Evolutionary conservation across 2,888 invertebrate genomes (phyloP).

Genomic region (Acanthacorydalis orientalis): DNA sequence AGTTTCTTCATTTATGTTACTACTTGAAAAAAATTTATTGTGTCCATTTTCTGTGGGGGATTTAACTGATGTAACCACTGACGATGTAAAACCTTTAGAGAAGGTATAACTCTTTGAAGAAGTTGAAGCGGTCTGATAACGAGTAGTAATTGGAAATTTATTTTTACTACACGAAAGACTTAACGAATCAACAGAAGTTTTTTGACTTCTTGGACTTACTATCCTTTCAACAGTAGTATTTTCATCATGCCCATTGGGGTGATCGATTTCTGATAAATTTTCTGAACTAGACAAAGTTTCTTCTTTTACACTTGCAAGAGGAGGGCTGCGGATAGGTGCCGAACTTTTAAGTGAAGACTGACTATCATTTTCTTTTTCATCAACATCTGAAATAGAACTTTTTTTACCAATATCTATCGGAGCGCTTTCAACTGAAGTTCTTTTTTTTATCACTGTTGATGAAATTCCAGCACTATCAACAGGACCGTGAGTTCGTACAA

Average conservation of each 20-base stretch:
- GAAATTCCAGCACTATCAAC: slow-evolving; percentile 4
- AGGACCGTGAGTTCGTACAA: slow-evolving; percentile 5
- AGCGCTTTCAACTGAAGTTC: slow-evolving; percentile 9
- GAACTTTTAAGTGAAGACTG: slow-evolving; percentile 11
- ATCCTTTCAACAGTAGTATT: slow-evolving; percentile 8
- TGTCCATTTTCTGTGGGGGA: neutral
- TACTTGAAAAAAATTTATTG: too few relatives aligned
- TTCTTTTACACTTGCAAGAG: slow-evolving; percentile 29
- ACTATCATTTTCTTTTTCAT: slow-evolving; percentile 10
- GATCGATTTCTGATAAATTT: slow-evolving; percentile 17
- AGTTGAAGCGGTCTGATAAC: slow-evolving; percentile 11
- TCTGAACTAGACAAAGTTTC: slow-evolving; percentile 24
- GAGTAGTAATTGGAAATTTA: slow-evolving; percentile 37
- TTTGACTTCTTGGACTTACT: slow-evolving; percentile 8
- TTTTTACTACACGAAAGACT: slow-evolving; percentile 38
- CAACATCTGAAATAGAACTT: slow-evolving; percentile 3
- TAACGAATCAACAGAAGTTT: slow-evolving; percentile 24
- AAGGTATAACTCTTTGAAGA: neutral
- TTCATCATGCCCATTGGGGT: neutral
- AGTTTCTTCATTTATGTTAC: neutral
- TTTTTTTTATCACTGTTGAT: slow-evolving; percentile 10
- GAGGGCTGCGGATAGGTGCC: slow-evolving; percentile 18
- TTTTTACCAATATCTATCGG: slow-evolving; percentile 2
- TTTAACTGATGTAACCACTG: slow-evolving; percentile 6
- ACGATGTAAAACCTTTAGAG: neutral